phyloP scores from a whole-genome alignment of 1,140 invertebrate species.

The Orius laevigatus region DNA sequence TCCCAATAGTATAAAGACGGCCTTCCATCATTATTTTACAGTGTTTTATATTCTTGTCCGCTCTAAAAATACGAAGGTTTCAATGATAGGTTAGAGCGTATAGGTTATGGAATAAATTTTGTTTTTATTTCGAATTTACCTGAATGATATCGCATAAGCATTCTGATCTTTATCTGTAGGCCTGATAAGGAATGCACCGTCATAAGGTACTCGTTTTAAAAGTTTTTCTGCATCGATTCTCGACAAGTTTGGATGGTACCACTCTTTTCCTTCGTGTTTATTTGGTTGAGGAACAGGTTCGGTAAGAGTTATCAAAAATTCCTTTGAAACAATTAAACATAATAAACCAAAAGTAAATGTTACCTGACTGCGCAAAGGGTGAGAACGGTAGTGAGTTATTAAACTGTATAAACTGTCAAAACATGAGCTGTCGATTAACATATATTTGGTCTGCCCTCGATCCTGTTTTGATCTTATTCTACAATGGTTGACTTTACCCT shows the following conservation, averaged over 20 bases:
- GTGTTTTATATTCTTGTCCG: constrained; percentile 87
- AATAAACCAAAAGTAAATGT: not conserved
- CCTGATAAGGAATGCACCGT: constrained; percentile 85
- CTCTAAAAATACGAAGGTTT: constrained; percentile 42
- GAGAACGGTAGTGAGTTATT: constrained; percentile 76
- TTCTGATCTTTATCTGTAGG: constrained; percentile 69
- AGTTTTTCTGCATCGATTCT: constrained; percentile 73
- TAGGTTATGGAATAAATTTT: no score
- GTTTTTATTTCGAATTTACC: constrained; percentile 36
- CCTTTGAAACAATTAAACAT: constrained; percentile 28
- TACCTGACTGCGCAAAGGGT: constrained; percentile 69
- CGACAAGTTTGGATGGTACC: constrained; percentile 74
- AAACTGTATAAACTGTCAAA: constrained; percentile 89
- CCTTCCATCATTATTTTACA: constrained; percentile 86
- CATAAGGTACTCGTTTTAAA: constrained; percentile 58
- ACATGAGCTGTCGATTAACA: constrained; percentile 70
- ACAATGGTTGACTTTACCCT: constrained; percentile 81
- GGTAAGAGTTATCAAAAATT: constrained; percentile 71
- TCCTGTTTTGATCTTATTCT: constrained; percentile 81
- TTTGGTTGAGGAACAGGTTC: constrained; percentile 90
- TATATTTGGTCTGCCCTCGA: constrained; percentile 75
- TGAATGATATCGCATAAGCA: constrained; percentile 88
- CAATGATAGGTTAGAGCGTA: no score
- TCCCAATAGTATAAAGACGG: constrained; percentile 74
- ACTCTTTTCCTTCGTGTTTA: constrained; percentile 84